Percentiles rank a stretch among this genome's conserved stretches.
Evolutionary conservation across 53 echinoderm and acorn worm species (phyloP).

Genomic region (Patiria pectinifera): DNA sequence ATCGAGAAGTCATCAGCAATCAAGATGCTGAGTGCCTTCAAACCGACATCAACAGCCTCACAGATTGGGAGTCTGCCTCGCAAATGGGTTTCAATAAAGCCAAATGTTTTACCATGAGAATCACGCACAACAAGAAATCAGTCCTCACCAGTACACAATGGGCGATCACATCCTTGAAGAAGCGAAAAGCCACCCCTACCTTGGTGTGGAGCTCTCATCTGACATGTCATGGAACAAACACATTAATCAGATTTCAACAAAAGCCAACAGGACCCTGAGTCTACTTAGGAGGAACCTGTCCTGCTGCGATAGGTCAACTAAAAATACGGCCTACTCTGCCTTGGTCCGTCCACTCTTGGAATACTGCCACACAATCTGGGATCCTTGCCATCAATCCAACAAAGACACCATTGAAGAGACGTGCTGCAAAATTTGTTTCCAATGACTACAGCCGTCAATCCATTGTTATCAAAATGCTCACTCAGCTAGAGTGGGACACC

Average conservation of each 20-base stretch:
- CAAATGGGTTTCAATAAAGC: constrained; percentile 50
- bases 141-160: constrained; percentile 10
- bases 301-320: constrained; percentile 12
- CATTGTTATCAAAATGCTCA: constrained; percentile 9
- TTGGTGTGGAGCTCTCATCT: constrained; percentile 57
- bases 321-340: neutral
- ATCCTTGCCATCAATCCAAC: neutral
- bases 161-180: constrained; percentile 27
- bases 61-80: constrained; percentile 52
- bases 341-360: neutral
- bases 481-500: constrained; percentile 18
- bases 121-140: constrained; percentile 53
- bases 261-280: constrained; percentile 18
- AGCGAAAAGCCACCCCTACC: constrained; percentile 59
- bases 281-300: constrained; percentile 1
- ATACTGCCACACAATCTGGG: constrained; percentile 18
- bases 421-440: neutral
- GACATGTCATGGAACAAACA: constrained; percentile 60
- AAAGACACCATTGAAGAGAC: neutral
- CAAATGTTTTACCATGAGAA: constrained; percentile 59
- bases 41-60: constrained; percentile 42
- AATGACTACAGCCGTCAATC: neutral
- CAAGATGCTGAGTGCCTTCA: constrained; percentile 41
- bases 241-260: constrained; percentile 4
- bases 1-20: neutral